These are phyloP conservation scores for Goniozus legneri DNA, from an alignment of 1,140 invertebrate genomes.

Conservation along the genomic window DNA sequence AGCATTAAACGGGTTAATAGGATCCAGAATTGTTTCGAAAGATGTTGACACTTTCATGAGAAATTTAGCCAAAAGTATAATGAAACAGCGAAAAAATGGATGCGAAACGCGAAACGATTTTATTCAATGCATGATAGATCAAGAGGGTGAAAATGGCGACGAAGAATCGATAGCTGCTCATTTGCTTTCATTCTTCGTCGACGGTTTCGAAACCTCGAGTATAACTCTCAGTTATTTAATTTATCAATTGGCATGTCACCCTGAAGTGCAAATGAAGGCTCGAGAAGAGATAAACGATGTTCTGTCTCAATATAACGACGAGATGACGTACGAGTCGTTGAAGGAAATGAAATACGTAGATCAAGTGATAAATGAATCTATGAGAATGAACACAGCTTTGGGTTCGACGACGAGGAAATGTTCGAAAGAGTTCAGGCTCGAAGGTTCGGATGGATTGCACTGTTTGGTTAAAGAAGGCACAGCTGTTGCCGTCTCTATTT, in stretches of 20 bases:
- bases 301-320: conserved; percentile 17
- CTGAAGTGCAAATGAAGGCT: conserved; percentile 53
- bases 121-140: not conserved
- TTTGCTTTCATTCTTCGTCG: conserved; percentile 41
- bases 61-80: not conserved
- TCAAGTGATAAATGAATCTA: conserved; percentile 16
- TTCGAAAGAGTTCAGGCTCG: not conserved
- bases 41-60: not conserved
- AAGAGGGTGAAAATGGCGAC: not conserved
- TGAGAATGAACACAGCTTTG: not conserved
- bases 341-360: conserved; percentile 37
- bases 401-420: not conserved
- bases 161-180: not conserved
- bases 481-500: conserved; percentile 34
- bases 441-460: not conserved
- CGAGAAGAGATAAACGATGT: conserved; percentile 49
- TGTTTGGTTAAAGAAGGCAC: conserved; percentile 29
- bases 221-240: conserved; percentile 48
- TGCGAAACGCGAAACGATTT: not conserved
- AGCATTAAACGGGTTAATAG: not conserved
- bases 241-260: conserved; percentile 54
- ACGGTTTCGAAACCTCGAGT: conserved; percentile 61
- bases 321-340: conserved; percentile 27
- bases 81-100: not conserved
- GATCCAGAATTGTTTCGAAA: not conserved